Conservation (phyloP, 2,113 vertebrate species). For the Pogona vitticeps region DNA sequence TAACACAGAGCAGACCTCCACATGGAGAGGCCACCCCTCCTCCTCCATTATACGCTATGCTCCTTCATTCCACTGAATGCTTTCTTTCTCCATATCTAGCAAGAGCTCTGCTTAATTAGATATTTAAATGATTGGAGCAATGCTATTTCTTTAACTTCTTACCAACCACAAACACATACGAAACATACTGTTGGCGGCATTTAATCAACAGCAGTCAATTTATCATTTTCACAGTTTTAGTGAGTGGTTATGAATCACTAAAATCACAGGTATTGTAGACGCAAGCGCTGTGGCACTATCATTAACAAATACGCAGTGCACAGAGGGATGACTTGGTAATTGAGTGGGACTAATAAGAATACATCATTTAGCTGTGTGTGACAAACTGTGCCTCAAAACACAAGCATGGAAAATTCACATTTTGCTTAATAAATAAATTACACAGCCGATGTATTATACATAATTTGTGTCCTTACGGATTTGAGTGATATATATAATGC, state of each 20-base stretch:
- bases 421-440: slow-evolving; percentile 99
- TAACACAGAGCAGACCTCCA: slow-evolving; percentile 24
- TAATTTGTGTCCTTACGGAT: slow-evolving; percentile 89
- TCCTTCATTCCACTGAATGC: slow-evolving; percentile 14
- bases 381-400: slow-evolving; percentile 83
- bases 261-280: slow-evolving; percentile 84
- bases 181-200: slow-evolving; percentile 80
- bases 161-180: slow-evolving; percentile 71
- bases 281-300: slow-evolving; percentile 77
- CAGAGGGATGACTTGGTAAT: slow-evolving; percentile 87
- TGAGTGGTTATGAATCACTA: slow-evolving; percentile 84
- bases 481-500: slow-evolving; percentile 96
- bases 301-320: slow-evolving; percentile 82
- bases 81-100: slow-evolving; percentile 40
- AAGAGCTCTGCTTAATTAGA: slow-evolving; percentile 78
- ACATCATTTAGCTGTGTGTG: slow-evolving; percentile 86
- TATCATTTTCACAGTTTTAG: slow-evolving; percentile 85
- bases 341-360: slow-evolving; percentile 89
- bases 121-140: slow-evolving; percentile 81
- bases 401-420: slow-evolving; percentile 89
- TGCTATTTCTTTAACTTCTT: slow-evolving; percentile 80
- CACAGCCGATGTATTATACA: slow-evolving; percentile 92
- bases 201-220: slow-evolving; percentile 85
- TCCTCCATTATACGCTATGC: neutral
- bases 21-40: neutral